These are phyloP conservation scores for Alcis repandata DNA, from an alignment of 2,888 invertebrate genomes.

Conservation along the genomic window DNA sequence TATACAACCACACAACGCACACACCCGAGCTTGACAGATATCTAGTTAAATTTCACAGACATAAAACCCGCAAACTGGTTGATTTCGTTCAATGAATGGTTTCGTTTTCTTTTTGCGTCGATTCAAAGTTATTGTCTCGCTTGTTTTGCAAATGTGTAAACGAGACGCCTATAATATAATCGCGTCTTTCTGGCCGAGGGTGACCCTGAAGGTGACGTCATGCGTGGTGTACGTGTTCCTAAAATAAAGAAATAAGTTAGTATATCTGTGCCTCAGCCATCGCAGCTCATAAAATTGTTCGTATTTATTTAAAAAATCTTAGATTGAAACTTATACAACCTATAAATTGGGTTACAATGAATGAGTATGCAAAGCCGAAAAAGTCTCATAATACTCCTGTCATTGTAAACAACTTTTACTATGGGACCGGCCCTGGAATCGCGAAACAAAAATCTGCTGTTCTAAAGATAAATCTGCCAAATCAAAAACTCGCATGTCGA, in stretches of 20 bases:
- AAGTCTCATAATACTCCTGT: no score
- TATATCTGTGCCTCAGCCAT: background rate
- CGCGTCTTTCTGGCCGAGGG: conserved; percentile 5
- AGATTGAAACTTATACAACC: no score
- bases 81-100: conserved; percentile 7
- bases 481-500: no score
- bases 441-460: no score
- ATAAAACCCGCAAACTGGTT: background rate
- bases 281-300: background rate
- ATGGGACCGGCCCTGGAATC: no score
- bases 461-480: no score
- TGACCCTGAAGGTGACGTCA: conserved; percentile 21
- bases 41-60: background rate
- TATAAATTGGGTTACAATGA: no score
- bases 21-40: background rate
- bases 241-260: background rate
- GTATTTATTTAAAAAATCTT: no score
- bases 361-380: no score
- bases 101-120: background rate
- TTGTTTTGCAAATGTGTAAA: conserved; percentile 12
- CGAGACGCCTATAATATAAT: background rate
- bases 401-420: no score
- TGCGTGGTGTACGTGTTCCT: background rate
- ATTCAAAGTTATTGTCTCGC: conserved; percentile 3
- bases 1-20: background rate